A percentile compares a stretch with the other conserved stretches of the same genome.
Evolutionary conservation across 2,797 vertebrate species (phyloP).

Genomic region (Limnodromus scolopaceus): DNA sequence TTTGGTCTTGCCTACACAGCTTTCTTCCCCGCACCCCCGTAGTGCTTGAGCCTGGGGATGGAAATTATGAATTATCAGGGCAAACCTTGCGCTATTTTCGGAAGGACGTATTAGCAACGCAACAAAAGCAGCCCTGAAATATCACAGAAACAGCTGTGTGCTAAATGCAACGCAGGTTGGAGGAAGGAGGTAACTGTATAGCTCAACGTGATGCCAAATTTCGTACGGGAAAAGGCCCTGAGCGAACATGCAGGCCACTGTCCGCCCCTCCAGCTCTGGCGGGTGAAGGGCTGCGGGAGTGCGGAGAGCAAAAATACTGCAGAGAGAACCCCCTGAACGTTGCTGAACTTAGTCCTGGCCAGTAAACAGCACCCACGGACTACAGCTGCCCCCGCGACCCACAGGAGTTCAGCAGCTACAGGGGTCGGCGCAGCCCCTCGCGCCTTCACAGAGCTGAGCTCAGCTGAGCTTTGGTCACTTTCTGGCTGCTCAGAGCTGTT

Average conservation of each 20-base stretch:
- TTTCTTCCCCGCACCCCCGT: neutral
- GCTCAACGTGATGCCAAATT: neutral
- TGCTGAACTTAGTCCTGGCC: neutral
- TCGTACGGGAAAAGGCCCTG: neutral
- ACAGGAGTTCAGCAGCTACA: neutral
- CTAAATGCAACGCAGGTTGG: neutral
- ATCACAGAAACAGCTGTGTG: neutral
- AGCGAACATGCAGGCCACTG: fast-evolving
- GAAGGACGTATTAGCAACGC: neutral
- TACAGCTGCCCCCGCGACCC: neutral
- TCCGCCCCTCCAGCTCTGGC: neutral
- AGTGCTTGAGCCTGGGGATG: neutral
- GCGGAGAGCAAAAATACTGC: fast-evolving
- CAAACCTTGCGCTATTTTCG: neutral
- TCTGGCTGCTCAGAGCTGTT: neutral
- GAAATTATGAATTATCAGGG: neutral
- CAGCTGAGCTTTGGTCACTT: neutral
- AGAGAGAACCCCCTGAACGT: neutral
- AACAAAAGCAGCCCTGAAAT: neutral
- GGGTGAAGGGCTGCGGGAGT: fast-evolving
- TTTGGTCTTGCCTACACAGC: constrained; percentile 23
- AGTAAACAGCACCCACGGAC: neutral
- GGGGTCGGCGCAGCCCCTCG: neutral
- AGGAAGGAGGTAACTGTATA: neutral
- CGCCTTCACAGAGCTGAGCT: neutral